Evolutionary conservation across 2,888 invertebrate genomes (phyloP).

Genomic region (Hydroisotoma schaefferi): DNA sequence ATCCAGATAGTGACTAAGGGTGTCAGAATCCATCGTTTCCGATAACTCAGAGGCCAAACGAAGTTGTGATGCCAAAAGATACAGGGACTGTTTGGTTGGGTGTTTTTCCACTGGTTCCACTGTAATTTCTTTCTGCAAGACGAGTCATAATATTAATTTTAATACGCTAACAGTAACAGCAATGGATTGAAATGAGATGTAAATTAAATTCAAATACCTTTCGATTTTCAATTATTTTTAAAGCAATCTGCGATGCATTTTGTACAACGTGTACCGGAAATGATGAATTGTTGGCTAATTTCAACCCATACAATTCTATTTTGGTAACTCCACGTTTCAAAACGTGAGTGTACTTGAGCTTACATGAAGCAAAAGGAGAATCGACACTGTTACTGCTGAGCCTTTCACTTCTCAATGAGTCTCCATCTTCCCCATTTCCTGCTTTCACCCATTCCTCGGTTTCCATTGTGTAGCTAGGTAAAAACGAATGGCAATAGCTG

Average conservation of each 20-base stretch:
- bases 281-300: slow-evolving; percentile 61
- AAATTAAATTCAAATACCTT: not conserved
- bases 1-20: slow-evolving; percentile 4
- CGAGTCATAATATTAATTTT: slow-evolving; percentile 3
- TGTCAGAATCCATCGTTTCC: not conserved
- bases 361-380: slow-evolving; percentile 1
- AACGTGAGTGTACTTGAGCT: slow-evolving; percentile 63
- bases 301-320: slow-evolving; percentile 64
- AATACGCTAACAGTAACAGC: not conserved
- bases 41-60: not conserved
- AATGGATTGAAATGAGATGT: not conserved
- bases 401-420: not conserved
- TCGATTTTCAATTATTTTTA: not conserved
- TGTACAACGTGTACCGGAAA: slow-evolving; percentile 54
- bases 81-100: not conserved
- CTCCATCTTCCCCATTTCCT: not conserved
- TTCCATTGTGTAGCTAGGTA: slow-evolving; percentile 56
- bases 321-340: slow-evolving; percentile 61
- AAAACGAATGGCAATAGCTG: not conserved
- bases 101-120: not conserved
- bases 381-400: not conserved
- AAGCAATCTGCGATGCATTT: slow-evolving; percentile 19
- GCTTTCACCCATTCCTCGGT: slow-evolving; percentile 49
- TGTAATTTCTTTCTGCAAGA: not conserved
- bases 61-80: slow-evolving; percentile 13